These are phyloP conservation scores for Pteria penguin DNA, from an alignment of 2,888 invertebrate genomes.

Conservation along the genomic window DNA sequence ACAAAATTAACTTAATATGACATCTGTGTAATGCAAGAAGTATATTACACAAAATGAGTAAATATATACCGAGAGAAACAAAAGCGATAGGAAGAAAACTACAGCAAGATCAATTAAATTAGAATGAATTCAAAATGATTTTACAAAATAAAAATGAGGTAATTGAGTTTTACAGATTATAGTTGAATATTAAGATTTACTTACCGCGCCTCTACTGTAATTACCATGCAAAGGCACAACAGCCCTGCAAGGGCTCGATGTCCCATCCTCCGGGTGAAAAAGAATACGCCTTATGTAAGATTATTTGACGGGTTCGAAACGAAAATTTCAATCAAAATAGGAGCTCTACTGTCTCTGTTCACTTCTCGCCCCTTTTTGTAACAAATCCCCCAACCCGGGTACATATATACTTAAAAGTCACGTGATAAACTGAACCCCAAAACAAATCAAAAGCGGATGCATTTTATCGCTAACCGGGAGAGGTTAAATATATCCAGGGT, in stretches of 20 bases:
- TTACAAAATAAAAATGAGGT: no score
- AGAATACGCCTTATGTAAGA: no score
- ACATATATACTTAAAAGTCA: neutral
- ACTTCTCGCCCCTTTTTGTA: neutral
- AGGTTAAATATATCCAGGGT: neutral
- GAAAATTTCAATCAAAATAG: neutral
- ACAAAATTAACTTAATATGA: no score
- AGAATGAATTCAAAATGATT: no score
- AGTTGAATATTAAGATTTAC: no score
- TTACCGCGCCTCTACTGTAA: neutral
- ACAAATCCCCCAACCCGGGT: neutral
- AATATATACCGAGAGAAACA: no score
- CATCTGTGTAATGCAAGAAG: no score
- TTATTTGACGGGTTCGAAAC: neutral
- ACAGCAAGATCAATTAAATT: no score
- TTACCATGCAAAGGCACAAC: neutral
- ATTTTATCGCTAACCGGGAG: neutral
- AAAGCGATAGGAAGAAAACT: no score
- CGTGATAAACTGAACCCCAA: neutral
- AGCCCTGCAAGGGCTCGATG: neutral
- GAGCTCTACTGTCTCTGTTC: neutral
- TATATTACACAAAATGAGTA: no score
- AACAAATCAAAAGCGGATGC: slow-evolving; percentile 13
- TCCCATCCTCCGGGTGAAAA: no score
- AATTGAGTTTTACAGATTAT: no score